Base-by-base conservation (phyloP, 2,797 vertebrate species). In the Acipenser transmontanus region DNA sequence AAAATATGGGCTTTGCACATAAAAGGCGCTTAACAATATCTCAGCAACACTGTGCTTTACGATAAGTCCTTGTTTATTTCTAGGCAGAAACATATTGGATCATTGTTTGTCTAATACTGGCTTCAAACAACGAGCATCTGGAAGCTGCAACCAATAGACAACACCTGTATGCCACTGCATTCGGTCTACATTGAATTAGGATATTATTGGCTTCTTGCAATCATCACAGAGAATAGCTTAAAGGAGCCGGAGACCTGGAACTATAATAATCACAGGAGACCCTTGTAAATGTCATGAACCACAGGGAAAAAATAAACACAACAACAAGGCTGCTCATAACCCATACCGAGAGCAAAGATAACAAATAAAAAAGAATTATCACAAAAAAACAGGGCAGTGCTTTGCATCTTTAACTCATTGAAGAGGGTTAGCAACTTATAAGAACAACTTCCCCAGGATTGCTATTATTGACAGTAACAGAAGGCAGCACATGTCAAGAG, bases 321-420 rank as follows among this genome's bases (percentile, higher is more conserved):
- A 59, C 50, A 34, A 8, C 72, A 76, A 71, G 62, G 70, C 49
- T 59, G 62, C 57, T 73, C 69, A 49, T 78, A 77, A 69, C 78
- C 74, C 72, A 69, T 1, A 78, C 78, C 83, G 77, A 83, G 83
- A 82, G 77, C 67, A 76, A 3, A 34, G 34, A 34, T 34, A 34
- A 34, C 34, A 34, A 34, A 34, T 34, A 34, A 34, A 34, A 1
- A 34, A 34, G 2, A 34, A 34, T 34, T 34, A 34, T 34, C 34
- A 34, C 34, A 34, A 34, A 34, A 34, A 34, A 34, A 77, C 76
- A 85, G 79, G 66, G 74, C 74, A 67, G 63, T 73, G 65, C 50
- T 78, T 82, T 80, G 74, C 77, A 84, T 87, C 78, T 83, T 81
- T 82, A 84, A 81, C 82, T 34, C 34, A 34, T 34, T 82, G 77